Conservation (phyloP, 35 echinoderm and acorn worm species). For the Holothuria glaberrima region DNA sequence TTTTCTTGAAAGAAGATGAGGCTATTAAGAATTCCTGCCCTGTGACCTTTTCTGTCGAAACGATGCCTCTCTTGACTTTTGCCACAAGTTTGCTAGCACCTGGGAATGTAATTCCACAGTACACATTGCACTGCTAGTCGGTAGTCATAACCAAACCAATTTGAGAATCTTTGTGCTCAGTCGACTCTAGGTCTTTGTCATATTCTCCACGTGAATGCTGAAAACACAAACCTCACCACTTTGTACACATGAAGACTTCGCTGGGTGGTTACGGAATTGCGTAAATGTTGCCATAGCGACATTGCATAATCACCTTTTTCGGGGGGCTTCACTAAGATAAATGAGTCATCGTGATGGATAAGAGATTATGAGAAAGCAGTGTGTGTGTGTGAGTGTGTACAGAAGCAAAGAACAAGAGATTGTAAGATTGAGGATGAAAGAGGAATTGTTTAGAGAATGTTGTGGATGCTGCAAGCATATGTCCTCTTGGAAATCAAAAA, state of each 20-base stretch:
- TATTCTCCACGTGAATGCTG: slow-evolving; percentile 45
- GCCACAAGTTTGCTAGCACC: no score
- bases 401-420: not conserved
- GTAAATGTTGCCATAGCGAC: slow-evolving; percentile 61
- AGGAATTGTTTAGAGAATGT: not conserved
- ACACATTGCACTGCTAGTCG: slow-evolving; percentile 27
- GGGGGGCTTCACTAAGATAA: slow-evolving; percentile 58
- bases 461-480: not conserved
- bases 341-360: slow-evolving; percentile 54
- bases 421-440: not conserved
- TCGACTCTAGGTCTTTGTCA: slow-evolving; percentile 8
- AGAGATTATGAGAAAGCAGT: slow-evolving; percentile 44
- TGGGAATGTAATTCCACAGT: not conserved
- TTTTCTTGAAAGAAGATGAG: no score
- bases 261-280: slow-evolving; percentile 62
- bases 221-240: slow-evolving; percentile 43
- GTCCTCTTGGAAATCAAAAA: not conserved
- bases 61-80: no score
- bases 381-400: slow-evolving; percentile 6
- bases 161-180: slow-evolving; percentile 15
- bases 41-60: no score
- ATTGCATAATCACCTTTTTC: slow-evolving; percentile 59
- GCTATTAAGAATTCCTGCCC: no score
- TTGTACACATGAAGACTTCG: slow-evolving; percentile 49
- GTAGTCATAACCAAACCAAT: slow-evolving; percentile 35